Conservation (phyloP, 2,888 invertebrate species). For the Acanthosepion pharaonis region DNA sequence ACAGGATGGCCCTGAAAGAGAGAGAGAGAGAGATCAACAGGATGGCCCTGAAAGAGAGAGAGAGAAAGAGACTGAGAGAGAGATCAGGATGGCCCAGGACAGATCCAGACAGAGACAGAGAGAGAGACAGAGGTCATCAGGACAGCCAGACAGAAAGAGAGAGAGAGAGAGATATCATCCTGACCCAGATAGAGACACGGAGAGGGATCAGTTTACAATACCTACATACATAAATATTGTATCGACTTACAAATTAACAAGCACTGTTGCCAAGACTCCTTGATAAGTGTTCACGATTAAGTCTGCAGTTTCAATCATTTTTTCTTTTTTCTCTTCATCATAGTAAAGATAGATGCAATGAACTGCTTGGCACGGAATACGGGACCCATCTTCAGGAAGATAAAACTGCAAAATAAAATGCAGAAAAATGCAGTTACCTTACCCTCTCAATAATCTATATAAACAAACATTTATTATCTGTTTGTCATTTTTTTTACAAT, state of each 20-base stretch:
- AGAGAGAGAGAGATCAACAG: too few species aligned
- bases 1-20: too few species aligned
- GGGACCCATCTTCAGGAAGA: background rate
- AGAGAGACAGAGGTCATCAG: too few species aligned
- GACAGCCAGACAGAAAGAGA: background rate
- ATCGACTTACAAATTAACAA: background rate
- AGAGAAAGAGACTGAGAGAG: too few species aligned
- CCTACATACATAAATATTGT: background rate
- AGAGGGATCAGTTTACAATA: background rate
- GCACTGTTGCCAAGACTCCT: background rate
- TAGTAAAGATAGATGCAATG: conserved; percentile 24
- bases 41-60: background rate
- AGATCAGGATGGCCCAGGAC: too few species aligned
- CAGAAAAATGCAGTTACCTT: too few species aligned
- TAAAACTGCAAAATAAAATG: conserved; percentile 10
- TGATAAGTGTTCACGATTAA: background rate
- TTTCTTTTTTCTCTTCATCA: background rate
- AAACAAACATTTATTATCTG: too few species aligned
- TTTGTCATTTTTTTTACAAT: too few species aligned
- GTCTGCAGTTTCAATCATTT: background rate
- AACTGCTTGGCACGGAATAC: background rate
- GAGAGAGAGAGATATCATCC: too few species aligned
- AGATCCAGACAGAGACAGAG: too few species aligned
- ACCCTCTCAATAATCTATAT: too few species aligned
- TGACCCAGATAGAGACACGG: background rate